Evolutionary conservation across 1,140 invertebrate species (phyloP), one percentile per base, ranked within the genome.

Genomic region (Whitmania pigra): DNA sequence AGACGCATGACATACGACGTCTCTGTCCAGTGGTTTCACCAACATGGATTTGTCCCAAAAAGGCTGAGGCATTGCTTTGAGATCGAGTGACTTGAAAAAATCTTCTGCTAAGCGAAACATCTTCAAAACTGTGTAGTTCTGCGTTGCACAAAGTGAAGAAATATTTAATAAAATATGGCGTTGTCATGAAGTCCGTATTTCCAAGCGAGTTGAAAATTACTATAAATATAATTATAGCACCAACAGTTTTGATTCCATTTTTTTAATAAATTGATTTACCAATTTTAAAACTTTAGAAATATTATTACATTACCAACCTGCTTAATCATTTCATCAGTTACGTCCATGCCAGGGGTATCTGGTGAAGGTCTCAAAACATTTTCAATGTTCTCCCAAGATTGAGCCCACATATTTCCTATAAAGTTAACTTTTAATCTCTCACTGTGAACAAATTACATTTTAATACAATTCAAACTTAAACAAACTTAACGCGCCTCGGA

Each of bases 41-140:
- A 87, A 74, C 76, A 87, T 83, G 6, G 85, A 86, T 6, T 82
- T 75, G 5, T 83, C 77, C 85, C 85, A 87, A 77, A 87, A 87
- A 31, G 75, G 77, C 36, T 81, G 82, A 0, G 92, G 88, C 88
- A 96, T 89, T 0, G 87, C 86, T 2, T 86, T 87, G 55, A 96
- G 80, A 75, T 93, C 92, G 53, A 96, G 84, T 0, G 90, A 93
- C n/a, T 85, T 86, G 81, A 93, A 94, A 82, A 95, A 95, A 73
- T 90, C 87, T 76, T 95, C 92, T 40, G 93, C 86, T 0, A 92
- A 83, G 17, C 88, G 85, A 67, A 82, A 72, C 89, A 80, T 78
- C 71, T 88, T 85, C 20, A 86, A 80, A 0, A 90, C 89, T 0
- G 88, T 90, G 78, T 89, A 93, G 43, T 90, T 89, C 75, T 85